These are phyloP conservation scores for Antrozous pallidus DNA, from an alignment of 2,797 vertebrate species.

Conservation along the genomic window DNA sequence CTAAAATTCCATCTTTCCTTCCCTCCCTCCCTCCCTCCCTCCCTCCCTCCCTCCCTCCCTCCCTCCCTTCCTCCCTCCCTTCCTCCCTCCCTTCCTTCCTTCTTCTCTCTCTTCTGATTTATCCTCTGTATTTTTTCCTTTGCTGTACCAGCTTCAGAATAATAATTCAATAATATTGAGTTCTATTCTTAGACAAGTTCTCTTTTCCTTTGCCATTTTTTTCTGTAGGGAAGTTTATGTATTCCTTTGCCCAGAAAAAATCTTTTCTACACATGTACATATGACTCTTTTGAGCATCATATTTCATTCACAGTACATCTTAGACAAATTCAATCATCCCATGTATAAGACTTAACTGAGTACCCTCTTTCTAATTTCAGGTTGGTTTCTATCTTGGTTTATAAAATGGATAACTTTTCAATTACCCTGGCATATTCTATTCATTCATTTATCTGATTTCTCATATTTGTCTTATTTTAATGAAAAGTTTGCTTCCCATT, in stretches of 20 bases:
- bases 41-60: no score
- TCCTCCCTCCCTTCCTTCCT: no score
- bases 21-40: no score
- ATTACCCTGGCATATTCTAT: neutral
- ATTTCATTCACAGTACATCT: neutral
- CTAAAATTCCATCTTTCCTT: neutral
- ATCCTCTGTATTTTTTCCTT: neutral
- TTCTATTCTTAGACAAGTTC: neutral
- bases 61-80: no score
- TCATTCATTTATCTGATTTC: neutral
- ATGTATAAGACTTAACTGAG: neutral
- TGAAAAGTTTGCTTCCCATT: neutral
- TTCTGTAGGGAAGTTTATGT: neutral
- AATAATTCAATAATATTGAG: neutral
- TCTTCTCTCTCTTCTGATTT: neutral
- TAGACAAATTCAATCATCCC: neutral
- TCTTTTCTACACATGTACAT: neutral
- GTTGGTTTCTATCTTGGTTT: neutral
- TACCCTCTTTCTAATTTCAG: neutral
- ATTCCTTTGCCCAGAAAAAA: neutral
- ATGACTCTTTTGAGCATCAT: neutral
- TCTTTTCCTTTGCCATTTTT: neutral
- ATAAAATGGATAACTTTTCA: neutral
- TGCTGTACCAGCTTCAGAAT: neutral
- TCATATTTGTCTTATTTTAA: neutral